A percentile compares a stretch with the other conserved stretches of the same genome.
Conservation (phyloP, 2,888 invertebrate species). For the Geotrupes spiniger region DNA sequence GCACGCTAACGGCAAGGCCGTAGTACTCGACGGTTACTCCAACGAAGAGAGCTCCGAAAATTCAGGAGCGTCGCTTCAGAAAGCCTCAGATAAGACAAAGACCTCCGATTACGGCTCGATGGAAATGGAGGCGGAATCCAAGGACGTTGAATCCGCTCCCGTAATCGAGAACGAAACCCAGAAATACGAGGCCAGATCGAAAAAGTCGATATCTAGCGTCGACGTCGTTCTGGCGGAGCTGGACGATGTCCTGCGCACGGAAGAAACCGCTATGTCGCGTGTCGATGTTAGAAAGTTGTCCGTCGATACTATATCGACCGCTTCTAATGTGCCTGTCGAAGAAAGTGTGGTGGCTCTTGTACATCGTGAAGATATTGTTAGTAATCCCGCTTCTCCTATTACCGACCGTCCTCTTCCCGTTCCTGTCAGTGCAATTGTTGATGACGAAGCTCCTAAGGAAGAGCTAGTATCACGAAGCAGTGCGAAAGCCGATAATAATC, state of each 20-base stretch:
- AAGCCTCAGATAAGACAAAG: not conserved
- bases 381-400: slow-evolving; percentile 26
- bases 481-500: too few species aligned
- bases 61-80: too few species aligned
- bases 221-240: slow-evolving; percentile 26
- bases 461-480: too few species aligned
- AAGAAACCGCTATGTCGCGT: slow-evolving; percentile 19
- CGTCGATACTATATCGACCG: slow-evolving; percentile 34
- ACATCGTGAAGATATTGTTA: slow-evolving; percentile 54
- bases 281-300: slow-evolving; percentile 32
- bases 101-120: not conserved
- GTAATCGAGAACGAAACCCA: not conserved
- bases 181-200: not conserved
- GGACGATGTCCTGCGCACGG: slow-evolving; percentile 26
- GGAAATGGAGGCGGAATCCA: not conserved
- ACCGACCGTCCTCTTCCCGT: slow-evolving; percentile 18
- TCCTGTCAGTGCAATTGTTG: too few species aligned
- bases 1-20: too few species aligned
- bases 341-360: slow-evolving; percentile 59
- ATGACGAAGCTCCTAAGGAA: too few species aligned
- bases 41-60: too few species aligned
- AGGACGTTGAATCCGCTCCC: not conserved
- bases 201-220: slow-evolving; percentile 7
- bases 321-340: slow-evolving; percentile 35
- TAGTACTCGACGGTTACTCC: too few species aligned